Evolutionary conservation across 2,888 invertebrate species (phyloP).

Genomic region (Cephus pulcher): DNA sequence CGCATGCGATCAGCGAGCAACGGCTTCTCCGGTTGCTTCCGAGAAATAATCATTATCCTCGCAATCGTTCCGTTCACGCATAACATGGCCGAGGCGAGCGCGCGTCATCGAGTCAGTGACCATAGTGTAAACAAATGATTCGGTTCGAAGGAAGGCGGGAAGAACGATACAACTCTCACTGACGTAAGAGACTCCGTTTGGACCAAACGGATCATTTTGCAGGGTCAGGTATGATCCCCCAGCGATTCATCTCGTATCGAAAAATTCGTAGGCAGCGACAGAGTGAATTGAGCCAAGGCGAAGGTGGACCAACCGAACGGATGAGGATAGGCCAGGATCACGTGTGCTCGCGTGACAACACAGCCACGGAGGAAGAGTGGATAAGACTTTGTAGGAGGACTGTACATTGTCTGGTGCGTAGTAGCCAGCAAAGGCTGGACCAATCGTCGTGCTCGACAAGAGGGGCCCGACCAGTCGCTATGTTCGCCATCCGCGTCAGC

Average conservation of each 20-base stretch:
- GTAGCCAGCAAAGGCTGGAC: slow-evolving; percentile 40
- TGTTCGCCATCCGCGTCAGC: slow-evolving; percentile 2
- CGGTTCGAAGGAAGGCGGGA: neutral
- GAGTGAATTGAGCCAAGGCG: too few relatives aligned
- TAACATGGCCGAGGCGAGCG: neutral
- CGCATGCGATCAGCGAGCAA: neutral
- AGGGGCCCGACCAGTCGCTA: slow-evolving; percentile 46
- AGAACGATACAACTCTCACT: neutral
- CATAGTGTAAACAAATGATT: neutral
- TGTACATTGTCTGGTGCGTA: slow-evolving; percentile 48
- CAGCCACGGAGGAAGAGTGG: neutral
- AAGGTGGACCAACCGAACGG: neutral
- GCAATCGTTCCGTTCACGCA: neutral
- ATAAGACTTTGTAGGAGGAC: slow-evolving; percentile 22
- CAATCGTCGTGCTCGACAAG: slow-evolving; percentile 47
- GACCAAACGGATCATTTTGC: neutral
- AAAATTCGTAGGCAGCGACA: neutral
- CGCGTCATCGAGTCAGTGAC: neutral
- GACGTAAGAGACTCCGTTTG: neutral
- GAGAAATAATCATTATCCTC: neutral
- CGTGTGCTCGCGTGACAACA: neutral
- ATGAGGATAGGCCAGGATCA: neutral
- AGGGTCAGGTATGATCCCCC: too few relatives aligned
- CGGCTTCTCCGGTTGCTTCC: neutral
- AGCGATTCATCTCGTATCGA: too few relatives aligned